These are phyloP conservation scores for Melinaea menophilus DNA, from an alignment of 2,888 invertebrate species.

Conservation along the genomic window DNA sequence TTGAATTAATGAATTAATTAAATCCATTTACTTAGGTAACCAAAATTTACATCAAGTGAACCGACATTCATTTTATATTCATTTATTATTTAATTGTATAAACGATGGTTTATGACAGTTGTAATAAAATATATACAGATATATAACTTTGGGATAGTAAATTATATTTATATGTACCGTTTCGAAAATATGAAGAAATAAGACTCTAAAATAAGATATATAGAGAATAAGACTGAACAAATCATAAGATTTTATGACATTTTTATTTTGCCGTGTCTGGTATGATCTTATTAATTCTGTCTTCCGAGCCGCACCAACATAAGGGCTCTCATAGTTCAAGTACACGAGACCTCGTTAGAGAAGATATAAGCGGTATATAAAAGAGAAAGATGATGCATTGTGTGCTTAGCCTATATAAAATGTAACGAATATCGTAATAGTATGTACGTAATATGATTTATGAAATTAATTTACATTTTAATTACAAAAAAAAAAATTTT, in stretches of 20 bases:
- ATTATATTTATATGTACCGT: too few relatives aligned
- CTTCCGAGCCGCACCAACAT: conserved; percentile 26
- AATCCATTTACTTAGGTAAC: not conserved
- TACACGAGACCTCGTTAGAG: conserved; percentile 29
- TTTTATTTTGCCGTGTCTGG: conserved; percentile 8
- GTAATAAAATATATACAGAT: not conserved
- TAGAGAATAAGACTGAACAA: not conserved
- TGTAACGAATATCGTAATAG: too few relatives aligned
- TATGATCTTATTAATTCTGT: conserved; percentile 31
- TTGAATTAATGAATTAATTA: too few relatives aligned
- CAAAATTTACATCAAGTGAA: not conserved
- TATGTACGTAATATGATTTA: too few relatives aligned
- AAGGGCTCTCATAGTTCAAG: conserved; percentile 30
- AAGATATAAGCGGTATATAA: not conserved
- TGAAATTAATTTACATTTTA: too few relatives aligned
- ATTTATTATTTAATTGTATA: not conserved
- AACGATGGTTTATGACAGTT: not conserved
- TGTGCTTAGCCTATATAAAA: not conserved
- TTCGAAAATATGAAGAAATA: too few relatives aligned
- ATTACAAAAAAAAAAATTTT: too few relatives aligned
- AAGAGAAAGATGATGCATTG: not conserved
- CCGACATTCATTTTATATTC: not conserved
- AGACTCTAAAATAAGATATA: not conserved
- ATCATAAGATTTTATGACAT: not conserved
- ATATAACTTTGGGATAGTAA: too few relatives aligned